These are phyloP conservation scores for Drosophila santomea DNA, from an alignment of 1,140 invertebrate species.

Conservation along the genomic window DNA sequence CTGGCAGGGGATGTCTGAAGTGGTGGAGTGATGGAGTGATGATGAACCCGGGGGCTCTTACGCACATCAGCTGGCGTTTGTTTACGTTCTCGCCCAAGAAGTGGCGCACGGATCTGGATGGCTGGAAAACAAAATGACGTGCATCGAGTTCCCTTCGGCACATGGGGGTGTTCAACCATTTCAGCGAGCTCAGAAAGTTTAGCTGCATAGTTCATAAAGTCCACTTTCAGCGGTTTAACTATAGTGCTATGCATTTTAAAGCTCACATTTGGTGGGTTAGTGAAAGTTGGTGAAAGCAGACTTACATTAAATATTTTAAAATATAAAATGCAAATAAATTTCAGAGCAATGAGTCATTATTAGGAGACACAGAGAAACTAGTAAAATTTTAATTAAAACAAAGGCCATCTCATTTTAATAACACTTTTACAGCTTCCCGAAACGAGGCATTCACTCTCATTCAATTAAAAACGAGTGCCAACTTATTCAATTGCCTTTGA, in stretches of 20 bases:
- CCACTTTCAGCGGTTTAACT: neutral
- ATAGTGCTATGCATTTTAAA: constrained; percentile 1
- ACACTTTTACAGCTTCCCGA: neutral
- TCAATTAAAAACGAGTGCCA: constrained; percentile 18
- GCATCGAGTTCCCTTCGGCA: constrained; percentile 19
- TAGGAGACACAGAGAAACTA: neutral
- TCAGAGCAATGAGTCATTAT: neutral
- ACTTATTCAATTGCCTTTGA: constrained; percentile 13
- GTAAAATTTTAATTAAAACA: neutral
- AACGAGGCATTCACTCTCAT: neutral
- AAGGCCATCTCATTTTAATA: neutral
- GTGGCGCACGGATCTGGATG: constrained; percentile 63
- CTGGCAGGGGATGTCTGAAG: constrained; percentile 3
- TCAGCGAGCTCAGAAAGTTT: neutral
- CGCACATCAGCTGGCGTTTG: constrained; percentile 73
- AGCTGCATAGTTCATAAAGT: neutral
- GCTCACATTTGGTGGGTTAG: neutral
- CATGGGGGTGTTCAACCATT: constrained; percentile 11
- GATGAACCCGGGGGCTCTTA: constrained; percentile 21
- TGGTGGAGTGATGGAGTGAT: neutral
- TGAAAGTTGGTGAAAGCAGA: neutral
- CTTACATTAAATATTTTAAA: neutral
- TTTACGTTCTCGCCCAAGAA: constrained; percentile 55
- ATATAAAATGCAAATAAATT: neutral
- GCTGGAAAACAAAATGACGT: constrained; percentile 34